Percentiles rank a stretch among this genome's conserved stretches.
These are phyloP conservation scores for Accipiter cooperii DNA, from an alignment of 2,113 vertebrate genomes.

Conservation along the genomic window DNA sequence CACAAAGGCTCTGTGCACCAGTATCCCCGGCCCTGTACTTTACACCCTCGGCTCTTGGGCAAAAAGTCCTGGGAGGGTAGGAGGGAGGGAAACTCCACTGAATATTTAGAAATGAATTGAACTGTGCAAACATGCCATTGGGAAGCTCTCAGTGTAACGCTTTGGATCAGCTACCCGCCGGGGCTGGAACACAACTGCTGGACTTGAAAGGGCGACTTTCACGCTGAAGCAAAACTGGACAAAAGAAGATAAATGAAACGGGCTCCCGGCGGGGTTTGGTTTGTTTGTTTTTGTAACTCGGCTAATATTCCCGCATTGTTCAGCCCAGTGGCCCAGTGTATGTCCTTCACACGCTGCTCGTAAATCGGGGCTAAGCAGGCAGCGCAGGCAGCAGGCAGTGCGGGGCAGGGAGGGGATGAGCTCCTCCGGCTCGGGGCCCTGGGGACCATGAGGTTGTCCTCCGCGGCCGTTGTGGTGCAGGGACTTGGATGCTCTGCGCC, in stretches of 20 bases:
- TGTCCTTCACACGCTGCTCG: slow-evolving; percentile 40
- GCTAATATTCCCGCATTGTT: slow-evolving; percentile 67
- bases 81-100: slow-evolving; percentile 11
- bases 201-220: slow-evolving; percentile 66
- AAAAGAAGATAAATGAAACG: slow-evolving; percentile 69
- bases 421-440: not conserved
- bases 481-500: rapidly evolving
- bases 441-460: not conserved
- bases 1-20: slow-evolving; percentile 37
- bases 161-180: slow-evolving; percentile 50
- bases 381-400: not conserved
- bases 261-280: slow-evolving; percentile 52
- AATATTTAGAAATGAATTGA: slow-evolving; percentile 57
- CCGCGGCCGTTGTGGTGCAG: rapidly evolving
- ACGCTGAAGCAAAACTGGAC: slow-evolving; percentile 63
- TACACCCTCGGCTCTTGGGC: slow-evolving; percentile 41
- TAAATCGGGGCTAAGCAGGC: slow-evolving; percentile 41
- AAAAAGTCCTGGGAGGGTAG: not conserved
- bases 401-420: not conserved
- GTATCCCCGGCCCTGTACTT: slow-evolving; percentile 26
- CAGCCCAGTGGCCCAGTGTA: slow-evolving; percentile 37
- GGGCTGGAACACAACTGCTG: slow-evolving; percentile 58
- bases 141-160: slow-evolving; percentile 9
- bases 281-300: slow-evolving; percentile 71
- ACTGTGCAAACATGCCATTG: slow-evolving; percentile 58